Percentiles rank a stretch among this genome's conserved stretches.
Evolutionary conservation across 2,888 invertebrate genomes (phyloP).

Genomic region (Anarsia innoxiella): DNA sequence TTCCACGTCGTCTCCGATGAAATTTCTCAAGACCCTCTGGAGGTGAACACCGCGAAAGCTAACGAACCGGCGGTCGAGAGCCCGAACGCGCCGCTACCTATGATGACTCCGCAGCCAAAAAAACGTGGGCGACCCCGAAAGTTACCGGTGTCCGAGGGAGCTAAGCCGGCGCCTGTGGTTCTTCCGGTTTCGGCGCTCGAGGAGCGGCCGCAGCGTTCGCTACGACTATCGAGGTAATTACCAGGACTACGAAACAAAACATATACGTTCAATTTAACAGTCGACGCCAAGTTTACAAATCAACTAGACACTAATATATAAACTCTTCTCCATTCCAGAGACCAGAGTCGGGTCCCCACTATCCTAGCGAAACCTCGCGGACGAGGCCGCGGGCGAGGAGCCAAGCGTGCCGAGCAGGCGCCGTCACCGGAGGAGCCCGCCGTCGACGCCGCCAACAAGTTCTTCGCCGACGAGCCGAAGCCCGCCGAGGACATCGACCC

Average conservation of each 20-base stretch:
- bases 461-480: slow-evolving; percentile 27
- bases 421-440: slow-evolving; percentile 23
- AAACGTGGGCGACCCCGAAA: slow-evolving; percentile 68
- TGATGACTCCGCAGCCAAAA: slow-evolving; percentile 59
- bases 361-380: slow-evolving; percentile 52
- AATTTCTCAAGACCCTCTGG: slow-evolving; percentile 61
- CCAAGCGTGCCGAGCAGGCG: slow-evolving; percentile 29
- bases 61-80: slow-evolving; percentile 21
- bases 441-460: slow-evolving; percentile 27
- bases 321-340: no score
- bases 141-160: slow-evolving; percentile 50
- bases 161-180: slow-evolving; percentile 34
- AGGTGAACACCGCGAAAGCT: slow-evolving; percentile 41
- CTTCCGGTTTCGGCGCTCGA: slow-evolving; percentile 59
- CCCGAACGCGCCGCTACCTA: slow-evolving; percentile 32
- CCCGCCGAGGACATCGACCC: slow-evolving; percentile 49
- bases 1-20: slow-evolving; percentile 49
- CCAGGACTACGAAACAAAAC: no score
- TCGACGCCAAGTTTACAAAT: no score
- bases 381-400: slow-evolving; percentile 56
- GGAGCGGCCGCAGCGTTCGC: slow-evolving; percentile 64
- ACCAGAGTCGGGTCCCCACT: slow-evolving; percentile 36
- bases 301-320: no score
- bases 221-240: no score
- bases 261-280: no score